phyloP scores from a whole-genome alignment of 1,140 invertebrate genomes.

The Drosophila chauvacae region DNA sequence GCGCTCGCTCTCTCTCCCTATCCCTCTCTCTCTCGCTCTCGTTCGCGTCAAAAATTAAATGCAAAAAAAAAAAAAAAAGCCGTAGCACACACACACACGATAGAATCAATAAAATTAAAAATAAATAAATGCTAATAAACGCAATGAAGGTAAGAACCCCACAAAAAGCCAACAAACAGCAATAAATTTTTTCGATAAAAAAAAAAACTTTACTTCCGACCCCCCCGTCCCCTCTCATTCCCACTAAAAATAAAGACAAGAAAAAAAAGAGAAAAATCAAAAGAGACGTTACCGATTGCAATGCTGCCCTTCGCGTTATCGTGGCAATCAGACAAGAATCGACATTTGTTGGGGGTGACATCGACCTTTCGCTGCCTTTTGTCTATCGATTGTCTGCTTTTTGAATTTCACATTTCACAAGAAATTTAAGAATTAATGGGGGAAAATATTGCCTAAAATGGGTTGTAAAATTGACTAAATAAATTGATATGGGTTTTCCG shows the following conservation, averaged over 20 bases:
- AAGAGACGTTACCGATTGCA: slow-evolving; percentile 9
- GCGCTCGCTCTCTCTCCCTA: slow-evolving; percentile 25
- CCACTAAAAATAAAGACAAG: slow-evolving; percentile 23
- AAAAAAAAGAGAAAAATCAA: slow-evolving; percentile 17
- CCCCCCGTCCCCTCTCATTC: slow-evolving; percentile 14
- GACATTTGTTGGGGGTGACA: slow-evolving; percentile 31
- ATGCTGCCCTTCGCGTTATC: slow-evolving; percentile 22
- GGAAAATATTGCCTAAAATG: background rate
- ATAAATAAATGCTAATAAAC: slow-evolving; percentile 53
- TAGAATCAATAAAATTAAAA: slow-evolving; percentile 53
- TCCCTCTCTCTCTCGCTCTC: slow-evolving; percentile 29
- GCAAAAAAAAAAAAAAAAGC: slow-evolving; percentile 35
- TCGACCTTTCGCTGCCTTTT: slow-evolving; percentile 7
- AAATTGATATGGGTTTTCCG: background rate
- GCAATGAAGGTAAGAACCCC: slow-evolving; percentile 76
- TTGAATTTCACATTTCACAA: background rate
- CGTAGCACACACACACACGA: slow-evolving; percentile 50
- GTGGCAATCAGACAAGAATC: slow-evolving; percentile 27
- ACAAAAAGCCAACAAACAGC: slow-evolving; percentile 58
- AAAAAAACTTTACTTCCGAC: slow-evolving; percentile 38
- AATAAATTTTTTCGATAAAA: slow-evolving; percentile 57
- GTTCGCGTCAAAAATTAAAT: slow-evolving; percentile 55
- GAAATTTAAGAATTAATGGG: too few species aligned
- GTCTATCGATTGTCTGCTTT: background rate
- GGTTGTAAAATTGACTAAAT: too few species aligned